Percentiles rank a stretch among this genome's conserved stretches.
phyloP scores from a whole-genome alignment of 2,797 vertebrate species.

The Triplophysa bombifrons region DNA sequence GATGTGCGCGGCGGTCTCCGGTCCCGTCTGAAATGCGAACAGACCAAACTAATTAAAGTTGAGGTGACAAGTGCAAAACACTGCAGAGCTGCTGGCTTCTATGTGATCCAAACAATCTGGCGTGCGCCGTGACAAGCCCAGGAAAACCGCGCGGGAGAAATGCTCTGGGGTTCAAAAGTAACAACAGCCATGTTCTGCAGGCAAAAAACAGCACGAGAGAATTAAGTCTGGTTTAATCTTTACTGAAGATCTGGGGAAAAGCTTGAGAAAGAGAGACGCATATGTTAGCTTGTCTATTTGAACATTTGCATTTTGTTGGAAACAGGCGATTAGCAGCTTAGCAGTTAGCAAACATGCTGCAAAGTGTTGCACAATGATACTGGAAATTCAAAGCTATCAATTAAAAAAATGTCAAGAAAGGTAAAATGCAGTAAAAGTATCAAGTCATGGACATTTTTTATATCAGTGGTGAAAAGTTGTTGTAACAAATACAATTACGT shows the following conservation, averaged over 20 bases:
- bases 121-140: constrained; percentile 22
- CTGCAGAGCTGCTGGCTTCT: constrained; percentile 33
- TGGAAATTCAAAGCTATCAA: too few relatives aligned
- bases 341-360: neutral
- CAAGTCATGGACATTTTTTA: too few relatives aligned
- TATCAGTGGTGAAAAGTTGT: too few relatives aligned
- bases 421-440: too few relatives aligned
- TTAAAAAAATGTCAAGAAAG: too few relatives aligned
- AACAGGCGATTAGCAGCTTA: neutral
- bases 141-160: constrained; percentile 34
- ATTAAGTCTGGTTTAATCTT: neutral
- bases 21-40: constrained; percentile 46
- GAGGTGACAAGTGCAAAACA: constrained; percentile 49
- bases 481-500: too few relatives aligned
- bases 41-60: constrained; percentile 59
- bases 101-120: constrained; percentile 47
- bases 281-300: neutral
- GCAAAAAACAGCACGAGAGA: constrained; percentile 18
- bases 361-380: neutral
- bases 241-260: neutral
- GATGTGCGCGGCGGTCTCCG: constrained; percentile 18
- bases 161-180: constrained; percentile 34
- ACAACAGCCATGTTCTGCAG: constrained; percentile 16
- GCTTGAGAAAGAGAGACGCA: neutral
- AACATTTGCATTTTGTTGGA: neutral